These are phyloP conservation scores for Antennarius striatus DNA, from an alignment of 2,113 vertebrate species.

Conservation along the genomic window DNA sequence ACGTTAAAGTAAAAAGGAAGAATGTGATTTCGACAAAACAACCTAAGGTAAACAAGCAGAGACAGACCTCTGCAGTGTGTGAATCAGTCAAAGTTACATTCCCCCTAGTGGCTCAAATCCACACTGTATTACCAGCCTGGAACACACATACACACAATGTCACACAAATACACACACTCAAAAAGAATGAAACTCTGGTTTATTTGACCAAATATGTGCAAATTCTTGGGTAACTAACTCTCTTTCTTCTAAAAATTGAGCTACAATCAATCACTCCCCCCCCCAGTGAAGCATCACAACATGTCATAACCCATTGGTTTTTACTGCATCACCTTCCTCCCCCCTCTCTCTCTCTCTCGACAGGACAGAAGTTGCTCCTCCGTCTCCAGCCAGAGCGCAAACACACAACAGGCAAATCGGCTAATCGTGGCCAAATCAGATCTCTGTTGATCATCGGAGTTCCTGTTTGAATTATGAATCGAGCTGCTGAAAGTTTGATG, in stretches of 20 bases:
- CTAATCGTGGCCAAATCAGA: conserved; percentile 37
- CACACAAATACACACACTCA: conserved; percentile 16
- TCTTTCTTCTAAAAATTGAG: conserved; percentile 33
- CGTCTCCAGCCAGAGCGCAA: background rate
- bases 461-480: conserved; percentile 56
- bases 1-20: background rate
- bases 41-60: conserved; percentile 2
- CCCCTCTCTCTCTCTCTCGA: conserved; percentile 9
- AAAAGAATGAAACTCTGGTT: background rate
- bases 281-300: conserved; percentile 43
- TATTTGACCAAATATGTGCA: conserved; percentile 9
- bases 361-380: background rate
- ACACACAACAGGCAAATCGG: conserved; percentile 8
- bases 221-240: conserved; percentile 5
- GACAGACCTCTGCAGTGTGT: conserved; percentile 3
- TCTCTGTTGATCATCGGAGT: conserved; percentile 38
- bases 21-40: conserved; percentile 9
- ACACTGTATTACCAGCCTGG: conserved; percentile 25
- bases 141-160: conserved; percentile 8
- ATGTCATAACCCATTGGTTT: conserved; percentile 43
- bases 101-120: conserved; percentile 30
- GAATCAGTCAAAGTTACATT: conserved; percentile 17
- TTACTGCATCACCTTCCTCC: conserved; percentile 34
- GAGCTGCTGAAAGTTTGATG: conserved; percentile 48
- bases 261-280: conserved; percentile 41